These are phyloP conservation scores for Alviniconcha marisindica DNA, from an alignment of 1,140 invertebrate species.

Conservation along the genomic window DNA sequence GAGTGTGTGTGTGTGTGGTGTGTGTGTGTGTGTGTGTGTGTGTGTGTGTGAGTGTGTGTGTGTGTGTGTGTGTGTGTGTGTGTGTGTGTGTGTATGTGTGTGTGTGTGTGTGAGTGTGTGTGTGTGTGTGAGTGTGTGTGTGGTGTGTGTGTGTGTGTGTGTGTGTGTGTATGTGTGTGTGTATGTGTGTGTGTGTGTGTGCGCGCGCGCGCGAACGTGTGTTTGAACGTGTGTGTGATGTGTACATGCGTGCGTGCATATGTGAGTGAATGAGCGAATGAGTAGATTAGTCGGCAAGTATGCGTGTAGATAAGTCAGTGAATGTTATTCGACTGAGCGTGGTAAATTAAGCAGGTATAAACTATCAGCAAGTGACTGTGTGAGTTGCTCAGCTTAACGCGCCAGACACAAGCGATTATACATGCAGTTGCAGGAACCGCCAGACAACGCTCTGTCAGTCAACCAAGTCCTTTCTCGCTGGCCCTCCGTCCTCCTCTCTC, in stretches of 20 bases:
- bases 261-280: not conserved
- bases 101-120: not conserved
- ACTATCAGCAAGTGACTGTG: no score
- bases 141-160: not conserved
- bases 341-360: no score
- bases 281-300: not conserved
- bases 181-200: not conserved
- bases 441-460: no score
- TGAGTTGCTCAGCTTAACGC: no score
- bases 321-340: no score
- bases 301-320: not conserved
- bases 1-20: not conserved
- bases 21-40: slow-evolving; percentile 1
- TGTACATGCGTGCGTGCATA: not conserved
- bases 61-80: not conserved
- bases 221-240: not conserved
- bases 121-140: not conserved
- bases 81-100: not conserved
- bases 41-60: not conserved
- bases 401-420: no score
- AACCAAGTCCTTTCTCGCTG: no score
- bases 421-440: no score
- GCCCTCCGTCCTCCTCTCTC: no score
- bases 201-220: not conserved
- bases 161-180: not conserved